These are phyloP conservation scores for Nanorana parkeri DNA, from an alignment of 2,113 vertebrate species.

Conservation along the genomic window DNA sequence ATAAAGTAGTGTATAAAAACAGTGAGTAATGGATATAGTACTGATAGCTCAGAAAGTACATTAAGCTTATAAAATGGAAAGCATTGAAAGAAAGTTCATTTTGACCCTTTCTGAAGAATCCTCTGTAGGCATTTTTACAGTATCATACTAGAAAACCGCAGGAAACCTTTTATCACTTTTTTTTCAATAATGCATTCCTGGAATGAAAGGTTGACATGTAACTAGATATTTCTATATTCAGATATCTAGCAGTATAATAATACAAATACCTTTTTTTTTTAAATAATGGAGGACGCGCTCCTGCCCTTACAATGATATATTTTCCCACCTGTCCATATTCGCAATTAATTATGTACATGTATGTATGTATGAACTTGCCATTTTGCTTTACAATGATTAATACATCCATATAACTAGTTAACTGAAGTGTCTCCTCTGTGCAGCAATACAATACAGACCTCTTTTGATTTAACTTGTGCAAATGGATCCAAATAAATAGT, in stretches of 20 bases:
- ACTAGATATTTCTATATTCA: not conserved
- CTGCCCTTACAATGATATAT: not conserved
- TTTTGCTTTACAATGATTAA: too few species aligned
- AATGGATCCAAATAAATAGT: too few species aligned
- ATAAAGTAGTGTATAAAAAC: not conserved
- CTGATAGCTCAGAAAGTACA: not conserved
- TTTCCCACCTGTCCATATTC: too few species aligned
- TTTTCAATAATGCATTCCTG: not conserved
- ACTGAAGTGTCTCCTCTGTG: too few species aligned
- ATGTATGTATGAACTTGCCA: too few species aligned
- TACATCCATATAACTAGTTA: too few species aligned
- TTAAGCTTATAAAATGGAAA: not conserved
- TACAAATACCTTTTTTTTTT: not conserved
- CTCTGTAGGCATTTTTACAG: not conserved
- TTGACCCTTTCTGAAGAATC: not conserved
- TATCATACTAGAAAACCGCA: not conserved
- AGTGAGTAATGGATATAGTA: not conserved
- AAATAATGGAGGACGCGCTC: not conserved
- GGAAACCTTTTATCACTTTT: not conserved
- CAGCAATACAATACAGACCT: too few species aligned
- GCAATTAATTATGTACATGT: too few species aligned
- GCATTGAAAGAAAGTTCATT: not conserved
- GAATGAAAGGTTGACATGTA: not conserved
- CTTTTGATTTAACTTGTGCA: too few species aligned
- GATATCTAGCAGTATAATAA: not conserved